These are phyloP conservation scores for Acrocephalus kingi DNA, from an alignment of 2,113 vertebrate genomes.

Conservation along the genomic window DNA sequence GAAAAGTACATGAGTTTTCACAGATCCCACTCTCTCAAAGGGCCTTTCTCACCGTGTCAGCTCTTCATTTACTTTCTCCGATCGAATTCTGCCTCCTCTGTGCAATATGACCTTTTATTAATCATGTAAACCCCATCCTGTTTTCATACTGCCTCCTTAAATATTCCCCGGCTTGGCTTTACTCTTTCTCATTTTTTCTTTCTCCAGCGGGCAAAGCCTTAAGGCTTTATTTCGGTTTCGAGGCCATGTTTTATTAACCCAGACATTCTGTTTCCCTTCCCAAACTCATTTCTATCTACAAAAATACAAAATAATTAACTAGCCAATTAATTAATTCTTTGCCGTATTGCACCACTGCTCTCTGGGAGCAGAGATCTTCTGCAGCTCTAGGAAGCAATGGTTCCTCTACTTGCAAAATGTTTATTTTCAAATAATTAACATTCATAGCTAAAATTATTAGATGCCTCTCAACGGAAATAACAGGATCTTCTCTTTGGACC, in stretches of 20 bases:
- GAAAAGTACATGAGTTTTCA: background rate
- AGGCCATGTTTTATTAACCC: conserved; percentile 8
- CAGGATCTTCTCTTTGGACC: background rate
- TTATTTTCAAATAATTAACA: conserved; percentile 7
- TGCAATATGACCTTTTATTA: conserved; percentile 45
- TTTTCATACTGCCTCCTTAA: conserved; percentile 1
- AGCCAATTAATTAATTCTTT: background rate
- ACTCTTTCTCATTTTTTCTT: background rate
- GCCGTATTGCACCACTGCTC: background rate
- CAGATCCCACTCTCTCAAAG: background rate
- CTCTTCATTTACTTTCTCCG: background rate
- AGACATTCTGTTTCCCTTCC: background rate
- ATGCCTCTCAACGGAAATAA: background rate
- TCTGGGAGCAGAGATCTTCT: background rate
- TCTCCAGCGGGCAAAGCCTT: background rate
- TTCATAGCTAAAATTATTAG: conserved; percentile 4
- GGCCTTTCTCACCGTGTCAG: background rate
- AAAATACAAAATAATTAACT: background rate
- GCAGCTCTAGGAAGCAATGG: background rate
- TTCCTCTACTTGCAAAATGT: background rate
- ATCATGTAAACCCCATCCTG: background rate
- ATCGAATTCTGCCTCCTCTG: conserved; percentile 21
- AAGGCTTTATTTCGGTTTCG: background rate
- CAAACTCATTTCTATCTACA: background rate
- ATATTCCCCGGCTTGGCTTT: background rate